phyloP scores from a whole-genome alignment of 2,797 vertebrate genomes.

The Prionace glauca region DNA sequence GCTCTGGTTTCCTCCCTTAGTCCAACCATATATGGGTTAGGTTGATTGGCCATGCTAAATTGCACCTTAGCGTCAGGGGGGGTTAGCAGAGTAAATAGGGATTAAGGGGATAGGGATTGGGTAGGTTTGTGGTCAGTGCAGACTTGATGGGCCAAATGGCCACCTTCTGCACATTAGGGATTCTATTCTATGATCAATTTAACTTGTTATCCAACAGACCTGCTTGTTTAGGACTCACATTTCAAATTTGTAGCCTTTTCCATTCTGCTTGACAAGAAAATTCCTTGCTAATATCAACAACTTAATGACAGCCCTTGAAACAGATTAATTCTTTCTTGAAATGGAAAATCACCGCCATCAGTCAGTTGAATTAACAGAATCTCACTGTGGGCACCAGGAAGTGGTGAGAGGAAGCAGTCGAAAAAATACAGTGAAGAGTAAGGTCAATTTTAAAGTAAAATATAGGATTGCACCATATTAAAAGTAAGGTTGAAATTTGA shows the following conservation, averaged over 20 bases:
- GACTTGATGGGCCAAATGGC: too few species aligned
- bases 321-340: neutral
- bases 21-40: too few species aligned
- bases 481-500: too few species aligned
- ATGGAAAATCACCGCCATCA: neutral
- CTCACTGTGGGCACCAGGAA: neutral
- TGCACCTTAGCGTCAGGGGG: too few species aligned
- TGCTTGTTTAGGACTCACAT: neutral
- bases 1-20: too few species aligned
- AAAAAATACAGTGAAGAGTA: neutral
- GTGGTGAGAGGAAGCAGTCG: neutral
- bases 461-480: too few species aligned
- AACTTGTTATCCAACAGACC: neutral
- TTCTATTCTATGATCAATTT: neutral
- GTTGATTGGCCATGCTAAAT: too few species aligned
- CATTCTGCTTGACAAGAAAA: neutral
- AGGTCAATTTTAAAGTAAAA: too few species aligned
- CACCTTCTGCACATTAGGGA: too few species aligned
- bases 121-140: too few species aligned
- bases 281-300: neutral
- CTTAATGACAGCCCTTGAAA: neutral
- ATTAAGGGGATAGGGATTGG: too few species aligned
- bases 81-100: too few species aligned
- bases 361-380: neutral
- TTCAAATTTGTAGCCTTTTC: neutral